Percentiles rank a stretch among this genome's conserved stretches.
These are phyloP conservation scores for Rhyacophila brunnea DNA, from an alignment of 1,140 invertebrate genomes.

Conservation along the genomic window DNA sequence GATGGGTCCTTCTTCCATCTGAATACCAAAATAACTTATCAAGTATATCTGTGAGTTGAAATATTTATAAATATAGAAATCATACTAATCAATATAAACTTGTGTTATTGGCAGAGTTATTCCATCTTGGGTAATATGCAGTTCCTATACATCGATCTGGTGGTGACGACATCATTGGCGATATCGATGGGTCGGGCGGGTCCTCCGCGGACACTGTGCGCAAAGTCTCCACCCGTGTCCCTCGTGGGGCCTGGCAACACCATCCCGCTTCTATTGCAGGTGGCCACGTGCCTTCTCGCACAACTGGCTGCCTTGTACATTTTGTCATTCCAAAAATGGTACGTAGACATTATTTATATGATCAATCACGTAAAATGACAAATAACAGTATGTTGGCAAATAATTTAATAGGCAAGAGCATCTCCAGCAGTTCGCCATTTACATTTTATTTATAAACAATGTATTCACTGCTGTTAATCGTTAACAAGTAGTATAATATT, in stretches of 20 bases:
- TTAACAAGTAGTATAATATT: too few species aligned
- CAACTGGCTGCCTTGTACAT: constrained; percentile 52
- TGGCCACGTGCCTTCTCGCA: constrained; percentile 48
- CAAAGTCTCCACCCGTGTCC: constrained; percentile 59
- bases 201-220: constrained; percentile 60
- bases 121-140: constrained; percentile 77
- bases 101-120: constrained; percentile 54
- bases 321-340: constrained; percentile 55
- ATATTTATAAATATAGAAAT: too few species aligned
- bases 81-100: too few species aligned
- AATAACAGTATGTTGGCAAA: too few species aligned
- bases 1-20: too few species aligned
- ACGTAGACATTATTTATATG: constrained; percentile 26
- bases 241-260: constrained; percentile 57
- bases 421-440: too few species aligned
- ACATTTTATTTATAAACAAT: too few species aligned
- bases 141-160: constrained; percentile 83
- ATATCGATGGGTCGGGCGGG: constrained; percentile 72
- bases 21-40: too few species aligned
- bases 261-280: constrained; percentile 61
- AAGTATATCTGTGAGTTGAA: too few species aligned
- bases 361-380: too few species aligned
- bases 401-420: too few species aligned
- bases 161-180: constrained; percentile 78
- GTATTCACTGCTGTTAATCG: too few species aligned